Evolutionary conservation across 37 sponge, comb jelly and placozoan genomes (phyloP), one percentile per base, ranked within the genome.

Genomic region (Hormiphora californensis): DNA sequence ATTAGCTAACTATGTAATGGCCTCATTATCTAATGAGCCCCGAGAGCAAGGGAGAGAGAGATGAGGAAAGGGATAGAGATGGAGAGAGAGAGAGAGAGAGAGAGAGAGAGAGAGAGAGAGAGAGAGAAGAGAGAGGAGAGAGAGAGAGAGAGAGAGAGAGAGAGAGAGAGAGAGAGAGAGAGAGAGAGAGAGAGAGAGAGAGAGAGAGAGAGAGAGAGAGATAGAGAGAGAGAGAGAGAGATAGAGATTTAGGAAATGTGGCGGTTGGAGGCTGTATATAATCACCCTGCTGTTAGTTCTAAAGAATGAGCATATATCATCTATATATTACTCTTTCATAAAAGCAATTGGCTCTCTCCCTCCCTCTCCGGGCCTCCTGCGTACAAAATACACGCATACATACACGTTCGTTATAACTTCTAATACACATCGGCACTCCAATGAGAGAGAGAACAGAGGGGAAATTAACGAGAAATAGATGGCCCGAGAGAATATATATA

Each of bases 1-100:
- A 65, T 65, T 65, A 65, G 32, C 32, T 65, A 65, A 65, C 67
- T 65, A 65, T 65, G 67, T 65, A 65, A 65, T 65, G 67, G 37
- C 38, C 35, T 65, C 67, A 36, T 36, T 65, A 65, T 9, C 12
- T 15, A 9, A 15, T 17, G 53, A 49, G 53, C 15, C 9, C 9
- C 12, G 9, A 17, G 15, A 49, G 53, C 15, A 17, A 49, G 15
- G 53, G 12, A 49, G 53, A 49, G 12, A 17, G 53, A 17, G 53
- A 49, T 15, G 53, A 17, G 9, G 15, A 15, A 49, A 17, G 53
- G 15, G 53, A 49, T 9, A 49, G 53, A 49, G 53, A 49, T 9
- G 15, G 53, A 49, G 53, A 49, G 53, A 49, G 53, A 49, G 53
- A 49, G 53, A 49, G 53, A 15, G 12, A 9, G 53, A 49, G 53